Evolutionary conservation across 2,888 invertebrate genomes (phyloP), one percentile per base, ranked within the genome.

Genomic region (Drosophila gaucha): DNA sequence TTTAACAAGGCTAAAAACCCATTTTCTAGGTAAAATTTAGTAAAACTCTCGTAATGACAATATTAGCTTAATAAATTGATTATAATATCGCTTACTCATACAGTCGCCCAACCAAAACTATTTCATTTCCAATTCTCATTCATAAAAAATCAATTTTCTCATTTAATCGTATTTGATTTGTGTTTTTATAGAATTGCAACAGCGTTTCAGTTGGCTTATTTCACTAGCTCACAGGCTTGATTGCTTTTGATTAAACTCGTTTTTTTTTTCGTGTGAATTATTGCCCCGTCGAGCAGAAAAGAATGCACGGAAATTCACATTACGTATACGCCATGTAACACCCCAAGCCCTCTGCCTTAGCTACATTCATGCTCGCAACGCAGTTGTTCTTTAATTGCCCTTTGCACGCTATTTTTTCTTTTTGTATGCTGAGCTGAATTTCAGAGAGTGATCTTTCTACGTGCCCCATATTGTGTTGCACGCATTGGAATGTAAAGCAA

Each of bases 251-350:
- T 56, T 26, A 68, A 72, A 50, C 56, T 16, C 41, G 41, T 26
- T 41, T 41, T 38, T 38, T 5, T 10, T 26, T 16, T 24, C 20
- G 26, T 26, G 22, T 49, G 41, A 56, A 30, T 41, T 31, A 18
- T 33, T 54, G 51, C 22, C 10, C 38, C 28, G 26, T 50, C 41
- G 38, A 44, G 39, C 52, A 31, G 59, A 57, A 65, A 46, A 43
- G 36, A 59, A 47, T 36, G 30, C 35, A 39, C 24, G 22, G 30
- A 20, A 52, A 26, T 39, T 31, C 20, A 16, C 16, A 50, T 68
- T 68, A 59, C 67, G 59, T 65, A 65, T 68, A 54, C 63, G 67
- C 43, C 24, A 10, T 36, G 35, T 6, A 2, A 6, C 10, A 10
- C 16, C 28, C 24, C 6, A n/a, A 3, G 2, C 14, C 20, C 16